Percentiles rank a stretch among this genome's conserved stretches.
Conservation (phyloP, 2,888 invertebrate genomes). For the Chloroclystis v-ata region DNA sequence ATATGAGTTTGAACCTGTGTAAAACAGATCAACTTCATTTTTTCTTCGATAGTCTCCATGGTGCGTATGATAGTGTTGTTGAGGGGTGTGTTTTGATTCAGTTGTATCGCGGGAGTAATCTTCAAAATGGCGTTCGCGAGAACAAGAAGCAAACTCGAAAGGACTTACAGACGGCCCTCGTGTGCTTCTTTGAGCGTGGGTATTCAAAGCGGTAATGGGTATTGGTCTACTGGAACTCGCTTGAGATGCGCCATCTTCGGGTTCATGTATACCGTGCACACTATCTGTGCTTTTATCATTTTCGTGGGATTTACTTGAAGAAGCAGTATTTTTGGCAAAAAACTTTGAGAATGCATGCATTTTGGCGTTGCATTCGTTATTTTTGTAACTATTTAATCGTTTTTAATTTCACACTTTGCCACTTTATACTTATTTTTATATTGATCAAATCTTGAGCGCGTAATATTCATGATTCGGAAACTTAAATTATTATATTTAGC, state of each 20-base stretch:
- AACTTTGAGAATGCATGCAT: too few species aligned
- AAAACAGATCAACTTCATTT: conserved; percentile 56
- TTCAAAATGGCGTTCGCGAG: conserved; percentile 66
- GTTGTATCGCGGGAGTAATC: conserved; percentile 68
- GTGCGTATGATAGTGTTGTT: conserved; percentile 48
- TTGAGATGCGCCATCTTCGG: too few species aligned
- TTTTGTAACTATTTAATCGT: too few species aligned
- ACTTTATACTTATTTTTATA: too few species aligned
- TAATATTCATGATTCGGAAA: too few species aligned
- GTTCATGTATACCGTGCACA: too few species aligned
- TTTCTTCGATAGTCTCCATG: conserved; percentile 50
- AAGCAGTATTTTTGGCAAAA: too few species aligned
- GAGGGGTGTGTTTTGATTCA: conserved; percentile 44
- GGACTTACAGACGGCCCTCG: conserved; percentile 51
- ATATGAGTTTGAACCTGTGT: conserved; percentile 48
- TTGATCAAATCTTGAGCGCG: too few species aligned
- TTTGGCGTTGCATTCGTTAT: too few species aligned
- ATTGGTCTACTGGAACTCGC: conserved; percentile 42
- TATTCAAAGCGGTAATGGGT: conserved; percentile 51
- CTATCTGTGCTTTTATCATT: conserved; percentile 68
- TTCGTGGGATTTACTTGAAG: conserved; percentile 51
- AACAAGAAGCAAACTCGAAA: conserved; percentile 61
- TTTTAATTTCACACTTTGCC: too few species aligned
- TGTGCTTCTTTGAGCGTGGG: conserved; percentile 47
- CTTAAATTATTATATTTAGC: too few species aligned